A percentile compares a stretch with the other conserved stretches of the same genome.
These are phyloP conservation scores for Nudaria mundana DNA, from an alignment of 2,888 invertebrate genomes.

Conservation along the genomic window DNA sequence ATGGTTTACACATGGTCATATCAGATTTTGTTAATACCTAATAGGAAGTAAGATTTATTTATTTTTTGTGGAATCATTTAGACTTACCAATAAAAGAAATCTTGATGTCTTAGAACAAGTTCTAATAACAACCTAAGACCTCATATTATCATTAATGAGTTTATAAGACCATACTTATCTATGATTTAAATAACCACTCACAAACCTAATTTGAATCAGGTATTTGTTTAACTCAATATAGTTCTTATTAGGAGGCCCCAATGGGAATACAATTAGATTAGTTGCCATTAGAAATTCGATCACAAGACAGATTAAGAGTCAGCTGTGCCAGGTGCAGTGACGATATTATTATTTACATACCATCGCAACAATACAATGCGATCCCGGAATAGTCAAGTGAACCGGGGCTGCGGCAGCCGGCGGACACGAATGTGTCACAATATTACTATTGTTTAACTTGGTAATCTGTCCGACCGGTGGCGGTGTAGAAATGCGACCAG, in stretches of 20 bases:
- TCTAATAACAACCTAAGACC: no score
- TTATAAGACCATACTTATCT: no score
- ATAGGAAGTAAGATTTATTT: no score
- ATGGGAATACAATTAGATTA: slow-evolving; percentile 14
- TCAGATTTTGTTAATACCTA: no score
- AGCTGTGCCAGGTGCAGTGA: slow-evolving; percentile 34
- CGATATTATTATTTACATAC: slow-evolving; percentile 31
- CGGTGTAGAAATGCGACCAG: slow-evolving; percentile 38
- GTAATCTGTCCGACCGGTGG: slow-evolving; percentile 26
- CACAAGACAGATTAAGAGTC: slow-evolving; percentile 29
- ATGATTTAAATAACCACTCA: no score
- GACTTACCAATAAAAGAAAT: neutral
- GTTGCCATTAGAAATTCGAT: slow-evolving; percentile 21
- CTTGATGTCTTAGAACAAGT: no score
- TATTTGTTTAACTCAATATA: no score
- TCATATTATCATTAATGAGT: no score
- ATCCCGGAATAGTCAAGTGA: slow-evolving; percentile 12
- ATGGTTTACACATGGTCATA: slow-evolving; percentile 6
- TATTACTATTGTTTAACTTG: slow-evolving; percentile 36
- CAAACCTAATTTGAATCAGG: no score
- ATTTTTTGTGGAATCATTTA: neutral
- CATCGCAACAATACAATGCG: slow-evolving; percentile 28
- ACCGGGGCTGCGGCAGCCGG: slow-evolving; percentile 5
- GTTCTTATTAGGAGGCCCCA: no score
- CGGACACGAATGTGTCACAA: slow-evolving; percentile 14